These are phyloP conservation scores for Chaetodon auriga DNA, from an alignment of 2,113 vertebrate genomes.

Conservation along the genomic window DNA sequence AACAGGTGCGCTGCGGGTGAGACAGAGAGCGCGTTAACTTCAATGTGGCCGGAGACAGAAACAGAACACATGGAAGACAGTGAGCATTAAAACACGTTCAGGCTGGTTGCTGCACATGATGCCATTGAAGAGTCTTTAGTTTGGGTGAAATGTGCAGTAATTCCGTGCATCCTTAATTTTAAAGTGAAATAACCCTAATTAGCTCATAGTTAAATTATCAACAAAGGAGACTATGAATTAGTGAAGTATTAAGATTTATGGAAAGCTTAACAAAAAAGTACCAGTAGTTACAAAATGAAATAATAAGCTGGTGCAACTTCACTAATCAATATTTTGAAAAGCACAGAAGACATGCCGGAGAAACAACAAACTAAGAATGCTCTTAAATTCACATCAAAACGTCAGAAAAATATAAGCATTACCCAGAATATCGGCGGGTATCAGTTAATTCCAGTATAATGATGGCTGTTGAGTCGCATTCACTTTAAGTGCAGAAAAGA, in stretches of 20 bases:
- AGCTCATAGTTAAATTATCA: neutral
- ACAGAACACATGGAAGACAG: neutral
- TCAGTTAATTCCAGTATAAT: slow-evolving; percentile 81
- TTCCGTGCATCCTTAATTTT: neutral
- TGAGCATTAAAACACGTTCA: neutral
- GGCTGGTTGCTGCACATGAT: neutral
- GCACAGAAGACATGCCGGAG: neutral
- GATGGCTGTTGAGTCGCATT: slow-evolving; percentile 71
- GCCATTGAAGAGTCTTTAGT: neutral
- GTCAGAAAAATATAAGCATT: slow-evolving; percentile 43
- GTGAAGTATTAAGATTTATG: neutral
- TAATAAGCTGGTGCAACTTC: neutral
- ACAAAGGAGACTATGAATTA: neutral
- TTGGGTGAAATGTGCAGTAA: neutral
- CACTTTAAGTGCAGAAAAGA: slow-evolving; percentile 65
- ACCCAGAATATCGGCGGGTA: slow-evolving; percentile 67
- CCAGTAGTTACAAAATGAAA: neutral
- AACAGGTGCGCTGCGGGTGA: slow-evolving; percentile 82
- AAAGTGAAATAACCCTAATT: neutral
- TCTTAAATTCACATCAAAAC: neutral
- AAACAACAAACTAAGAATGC: too few species aligned
- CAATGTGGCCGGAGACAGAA: slow-evolving; percentile 6
- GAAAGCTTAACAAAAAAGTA: neutral
- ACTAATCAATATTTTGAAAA: slow-evolving; percentile 7
- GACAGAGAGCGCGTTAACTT: slow-evolving; percentile 52